Evolutionary conservation across 1,140 invertebrate species (phyloP).

Genomic region (Drosophila micromelanica): DNA sequence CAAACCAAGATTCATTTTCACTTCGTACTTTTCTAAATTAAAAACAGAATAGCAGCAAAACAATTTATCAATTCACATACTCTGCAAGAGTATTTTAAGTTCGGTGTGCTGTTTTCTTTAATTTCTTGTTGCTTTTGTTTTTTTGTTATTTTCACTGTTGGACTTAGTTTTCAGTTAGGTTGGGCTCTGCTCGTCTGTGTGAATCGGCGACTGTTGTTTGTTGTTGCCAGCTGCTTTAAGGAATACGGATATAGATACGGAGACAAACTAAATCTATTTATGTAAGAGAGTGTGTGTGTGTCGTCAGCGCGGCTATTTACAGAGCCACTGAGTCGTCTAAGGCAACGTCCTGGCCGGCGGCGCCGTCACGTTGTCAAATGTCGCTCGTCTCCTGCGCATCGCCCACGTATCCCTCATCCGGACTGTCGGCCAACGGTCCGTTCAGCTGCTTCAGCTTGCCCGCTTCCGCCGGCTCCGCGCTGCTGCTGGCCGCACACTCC

Average conservation of each 20-base stretch:
- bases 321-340: slow-evolving; percentile 83
- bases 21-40: too few relatives aligned
- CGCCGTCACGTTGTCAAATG: slow-evolving; percentile 85
- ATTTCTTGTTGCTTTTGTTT: too few relatives aligned
- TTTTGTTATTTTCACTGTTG: background rate
- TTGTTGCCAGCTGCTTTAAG: slow-evolving; percentile 45
- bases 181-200: slow-evolving; percentile 7
- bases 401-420: slow-evolving; percentile 94
- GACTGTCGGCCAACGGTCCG: slow-evolving; percentile 91
- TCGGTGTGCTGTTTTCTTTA: background rate
- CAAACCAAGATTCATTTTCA: too few relatives aligned
- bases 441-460: slow-evolving; percentile 80
- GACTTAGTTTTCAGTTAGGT: slow-evolving; percentile 15
- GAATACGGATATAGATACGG: slow-evolving; percentile 19
- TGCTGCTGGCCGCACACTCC: slow-evolving; percentile 56
- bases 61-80: too few relatives aligned
- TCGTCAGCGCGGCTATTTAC: slow-evolving; percentile 53
- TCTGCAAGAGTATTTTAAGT: slow-evolving; percentile 8
- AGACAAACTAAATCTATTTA: slow-evolving; percentile 37
- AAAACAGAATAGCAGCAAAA: too few relatives aligned
- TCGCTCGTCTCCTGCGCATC: slow-evolving; percentile 87
- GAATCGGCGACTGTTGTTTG: slow-evolving; percentile 7
- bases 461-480: slow-evolving; percentile 56
- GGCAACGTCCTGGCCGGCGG: slow-evolving; percentile 50
- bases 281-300: slow-evolving; percentile 12